Conservation (phyloP, 2,113 vertebrate genomes). For the Catagonus wagneri region DNA sequence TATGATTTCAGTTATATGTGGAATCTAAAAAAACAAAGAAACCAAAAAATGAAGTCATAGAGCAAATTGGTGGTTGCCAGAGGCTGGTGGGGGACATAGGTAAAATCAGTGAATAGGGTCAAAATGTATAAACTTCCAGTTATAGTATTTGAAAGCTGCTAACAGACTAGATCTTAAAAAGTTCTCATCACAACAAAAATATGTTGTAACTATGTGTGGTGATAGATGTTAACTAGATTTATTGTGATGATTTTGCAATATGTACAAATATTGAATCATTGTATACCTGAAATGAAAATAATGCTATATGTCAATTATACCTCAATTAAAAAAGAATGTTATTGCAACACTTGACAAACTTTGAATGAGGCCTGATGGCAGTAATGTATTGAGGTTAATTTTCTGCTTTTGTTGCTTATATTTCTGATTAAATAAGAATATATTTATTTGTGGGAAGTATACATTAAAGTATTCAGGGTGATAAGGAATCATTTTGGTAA, state of each 20-base stretch:
- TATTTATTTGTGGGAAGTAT: background rate
- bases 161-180: background rate
- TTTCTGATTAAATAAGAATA: background rate
- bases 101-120: background rate
- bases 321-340: background rate
- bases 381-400: background rate
- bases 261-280: background rate
- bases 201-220: background rate
- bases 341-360: background rate
- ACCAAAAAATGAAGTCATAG: background rate
- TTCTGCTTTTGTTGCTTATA: background rate
- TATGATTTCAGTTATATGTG: background rate
- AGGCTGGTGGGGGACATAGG: background rate
- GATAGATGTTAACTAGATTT: background rate
- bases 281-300: background rate
- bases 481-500: background rate
- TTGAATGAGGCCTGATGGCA: background rate
- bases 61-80: background rate
- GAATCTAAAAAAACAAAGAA: background rate
- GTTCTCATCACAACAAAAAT: background rate
- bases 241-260: background rate
- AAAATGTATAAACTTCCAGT: background rate
- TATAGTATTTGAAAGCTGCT: background rate
- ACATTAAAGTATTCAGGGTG: background rate
- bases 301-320: background rate